Base-by-base conservation (phyloP, 1,140 invertebrate genomes). In the Zaprionus tsacasi region DNA sequence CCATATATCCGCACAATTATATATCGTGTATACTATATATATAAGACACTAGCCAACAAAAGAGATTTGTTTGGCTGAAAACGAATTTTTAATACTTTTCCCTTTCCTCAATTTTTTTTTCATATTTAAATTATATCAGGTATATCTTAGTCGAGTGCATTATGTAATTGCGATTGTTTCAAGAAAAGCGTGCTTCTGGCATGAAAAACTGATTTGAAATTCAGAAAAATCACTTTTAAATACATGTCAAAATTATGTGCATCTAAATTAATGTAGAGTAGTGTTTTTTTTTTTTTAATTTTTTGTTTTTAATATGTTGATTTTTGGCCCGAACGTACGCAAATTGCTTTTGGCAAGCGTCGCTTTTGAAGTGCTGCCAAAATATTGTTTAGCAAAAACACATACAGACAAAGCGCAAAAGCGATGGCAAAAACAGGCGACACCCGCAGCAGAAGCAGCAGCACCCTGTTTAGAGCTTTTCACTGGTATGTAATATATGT, bases 381-480 rank as follows among this genome's bases (percentile, higher is more conserved):
- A 89, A 89, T 89, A 88, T 89, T 88, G 81, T 88, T 88, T 81
- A 69, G 75, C 85, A 89, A 88, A 89, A 88, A 89, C 83, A 87
- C 82, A 70, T 54, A 71, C 81, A 88, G 73, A 35, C 69, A 54
- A 61, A 48, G 63, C 3, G 21, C 5, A 45, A 15, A 15, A 17
- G 10, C 8, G n/a, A 25, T 11, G 3, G 45, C 33, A 57, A 77
- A 66, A 48, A 60, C 78, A 68, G 48, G 76, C 40, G 82, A 79
- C 76, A 87, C 67, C 71, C 70, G 36, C 66, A n/a, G 61, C 57
- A 30, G 6, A 1, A 30, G 3, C 27, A 30, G 6, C 27, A 30
- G 3, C 27, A 30, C 27, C 6, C 27, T 30, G 27, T 3, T 30
- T 30, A 30, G 50, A 86, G 71, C 76, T 66, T 79, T 76, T 67